Evolutionary conservation across 1,140 invertebrate genomes (phyloP).

Genomic region (Papilio glaucus): DNA sequence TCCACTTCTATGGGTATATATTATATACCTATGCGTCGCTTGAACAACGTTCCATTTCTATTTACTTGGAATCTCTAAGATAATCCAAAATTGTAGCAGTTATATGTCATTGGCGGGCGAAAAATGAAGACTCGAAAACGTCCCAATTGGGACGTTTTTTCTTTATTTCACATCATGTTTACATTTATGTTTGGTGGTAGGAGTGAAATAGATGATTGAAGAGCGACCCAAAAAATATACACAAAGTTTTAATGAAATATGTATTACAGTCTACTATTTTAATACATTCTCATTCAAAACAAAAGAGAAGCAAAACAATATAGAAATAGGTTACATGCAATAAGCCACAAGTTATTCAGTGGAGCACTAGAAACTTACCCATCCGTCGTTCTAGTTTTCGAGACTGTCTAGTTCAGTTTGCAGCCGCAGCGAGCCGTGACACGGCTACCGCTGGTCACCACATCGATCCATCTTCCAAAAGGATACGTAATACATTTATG

Average conservation of each 20-base stretch:
- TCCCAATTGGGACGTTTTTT: too few species aligned
- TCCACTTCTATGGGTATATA: too few species aligned
- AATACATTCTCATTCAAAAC: background rate
- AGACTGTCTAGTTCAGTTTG: constrained; percentile 26
- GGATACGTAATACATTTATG: constrained; percentile 51
- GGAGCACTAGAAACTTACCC: constrained; percentile 25
- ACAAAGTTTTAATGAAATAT: background rate
- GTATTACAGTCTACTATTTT: background rate
- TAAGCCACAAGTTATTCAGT: constrained; percentile 18
- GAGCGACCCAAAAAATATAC: background rate
- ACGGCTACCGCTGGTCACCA: background rate
- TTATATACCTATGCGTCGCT: too few species aligned
- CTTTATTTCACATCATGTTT: too few species aligned
- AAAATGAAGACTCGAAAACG: too few species aligned
- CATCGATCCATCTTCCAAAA: constrained; percentile 45
- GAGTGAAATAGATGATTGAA: too few species aligned
- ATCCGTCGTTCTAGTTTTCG: constrained; percentile 15
- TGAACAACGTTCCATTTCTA: too few species aligned
- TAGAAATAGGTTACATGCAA: constrained; percentile 25
- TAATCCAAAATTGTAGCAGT: too few species aligned
- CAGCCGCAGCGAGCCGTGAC: constrained; percentile 15
- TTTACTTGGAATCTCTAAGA: too few species aligned
- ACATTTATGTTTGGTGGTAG: too few species aligned
- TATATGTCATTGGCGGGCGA: too few species aligned
- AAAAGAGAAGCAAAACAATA: constrained; percentile 1